phyloP scores from a whole-genome alignment of 2,888 invertebrate genomes.

The Adela reaumurella region DNA sequence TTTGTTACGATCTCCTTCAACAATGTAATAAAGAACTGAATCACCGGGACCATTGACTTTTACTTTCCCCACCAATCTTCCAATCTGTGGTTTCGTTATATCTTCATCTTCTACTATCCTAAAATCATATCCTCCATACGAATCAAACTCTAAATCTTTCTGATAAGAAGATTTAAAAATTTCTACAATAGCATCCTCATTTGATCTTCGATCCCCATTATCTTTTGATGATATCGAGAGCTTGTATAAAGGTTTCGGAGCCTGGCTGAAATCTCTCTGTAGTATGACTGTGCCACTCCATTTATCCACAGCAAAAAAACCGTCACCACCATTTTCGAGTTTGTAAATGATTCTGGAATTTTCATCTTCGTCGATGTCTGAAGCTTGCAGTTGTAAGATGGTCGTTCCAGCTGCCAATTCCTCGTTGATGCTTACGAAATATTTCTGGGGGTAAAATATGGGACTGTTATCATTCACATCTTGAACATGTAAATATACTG shows the following conservation, averaged over 20 bases:
- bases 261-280: conserved; percentile 61
- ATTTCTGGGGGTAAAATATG: conserved; percentile 84
- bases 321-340: conserved; percentile 75
- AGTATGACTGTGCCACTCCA: conserved; percentile 72
- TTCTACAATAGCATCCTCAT: conserved; percentile 75
- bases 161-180: conserved; percentile 70
- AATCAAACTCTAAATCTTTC: conserved; percentile 72
- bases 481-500: conserved; percentile 72
- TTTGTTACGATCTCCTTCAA: conserved; percentile 73
- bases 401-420: conserved; percentile 61
- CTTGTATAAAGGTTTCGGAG: conserved; percentile 66
- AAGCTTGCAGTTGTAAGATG: conserved; percentile 73
- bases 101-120: conserved; percentile 79
- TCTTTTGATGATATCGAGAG: conserved; percentile 78
- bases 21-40: conserved; percentile 68
- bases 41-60: conserved; percentile 61
- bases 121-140: conserved; percentile 75
- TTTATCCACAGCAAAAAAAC: conserved; percentile 75
- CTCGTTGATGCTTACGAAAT: conserved; percentile 74
- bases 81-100: conserved; percentile 54
- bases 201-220: conserved; percentile 69
- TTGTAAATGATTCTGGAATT: conserved; percentile 79
- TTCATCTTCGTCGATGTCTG: conserved; percentile 84
- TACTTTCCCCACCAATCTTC: conserved; percentile 76
- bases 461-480: conserved; percentile 94